phyloP scores from a whole-genome alignment of 2,888 invertebrate genomes.

The Tenodera sinensis region DNA sequence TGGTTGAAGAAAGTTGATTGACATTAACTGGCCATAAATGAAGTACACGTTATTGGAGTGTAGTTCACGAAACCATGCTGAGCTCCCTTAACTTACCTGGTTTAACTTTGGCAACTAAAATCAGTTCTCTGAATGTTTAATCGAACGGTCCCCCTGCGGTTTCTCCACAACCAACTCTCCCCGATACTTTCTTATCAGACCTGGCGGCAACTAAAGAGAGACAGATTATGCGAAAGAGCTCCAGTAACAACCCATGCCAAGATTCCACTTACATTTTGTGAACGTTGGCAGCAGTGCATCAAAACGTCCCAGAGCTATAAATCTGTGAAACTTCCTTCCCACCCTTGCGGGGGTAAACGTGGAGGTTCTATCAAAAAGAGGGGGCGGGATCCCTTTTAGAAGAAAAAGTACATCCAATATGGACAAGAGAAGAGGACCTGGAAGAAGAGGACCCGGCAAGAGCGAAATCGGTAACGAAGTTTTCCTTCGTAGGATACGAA shows the following conservation, averaged over 20 bases:
- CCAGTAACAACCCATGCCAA: neutral
- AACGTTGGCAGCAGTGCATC: constrained; percentile 24
- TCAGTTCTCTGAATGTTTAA: neutral
- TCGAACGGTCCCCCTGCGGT: neutral
- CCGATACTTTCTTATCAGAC: neutral
- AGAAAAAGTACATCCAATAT: neutral
- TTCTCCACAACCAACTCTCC: neutral
- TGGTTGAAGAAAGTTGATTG: too few relatives aligned
- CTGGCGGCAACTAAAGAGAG: neutral
- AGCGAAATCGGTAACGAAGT: constrained; percentile 12
- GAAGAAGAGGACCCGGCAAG: neutral
- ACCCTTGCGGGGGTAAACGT: neutral
- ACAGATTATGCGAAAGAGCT: neutral
- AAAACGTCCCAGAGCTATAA: constrained; percentile 21
- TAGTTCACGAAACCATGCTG: too few relatives aligned
- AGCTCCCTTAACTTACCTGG: too few relatives aligned
- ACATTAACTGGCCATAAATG: too few relatives aligned
- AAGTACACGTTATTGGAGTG: too few relatives aligned
- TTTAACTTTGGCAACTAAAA: neutral
- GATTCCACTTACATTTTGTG: constrained; percentile 19
- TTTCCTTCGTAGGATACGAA: neutral
- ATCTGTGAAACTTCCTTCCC: constrained; percentile 11
- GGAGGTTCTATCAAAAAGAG: neutral
- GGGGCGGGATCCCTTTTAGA: neutral
- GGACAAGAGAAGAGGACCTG: neutral